Base-by-base conservation (phyloP, 1,140 invertebrate genomes). In the Lasioglossum baleicum region DNA sequence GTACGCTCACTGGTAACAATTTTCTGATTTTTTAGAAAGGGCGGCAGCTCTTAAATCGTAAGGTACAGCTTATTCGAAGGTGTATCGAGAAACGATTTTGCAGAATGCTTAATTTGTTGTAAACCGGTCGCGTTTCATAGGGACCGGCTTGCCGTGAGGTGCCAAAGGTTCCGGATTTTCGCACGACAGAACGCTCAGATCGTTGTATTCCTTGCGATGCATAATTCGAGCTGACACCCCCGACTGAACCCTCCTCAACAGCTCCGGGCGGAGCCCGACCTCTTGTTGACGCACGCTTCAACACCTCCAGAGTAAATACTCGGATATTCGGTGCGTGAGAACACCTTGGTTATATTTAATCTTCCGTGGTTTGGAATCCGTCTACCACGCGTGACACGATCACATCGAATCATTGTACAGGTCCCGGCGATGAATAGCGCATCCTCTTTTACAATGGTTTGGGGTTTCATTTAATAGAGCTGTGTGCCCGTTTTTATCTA, bases 161-260 rank as follows among this genome's bases (percentile, higher is more conserved):
- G 83, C 82, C 77, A 68, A 79, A 75, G 81, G 78, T 84, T 51
- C 72, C 61, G 77, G 80, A 87, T 82, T 85, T 77, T 81, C 85
- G 77, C 83, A 75, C 84, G 84, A 79, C 80, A 69, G 77, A 81
- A 67, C 69, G 72, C 67, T 76, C 75, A 75, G 80, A 75, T 86
- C 73, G 77, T 56, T 61, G 81, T 84, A 84, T 69, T 85, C 87
- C 85, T 84, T 80, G 84, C 68, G 81, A 82, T 83, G 83, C 85
- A 85, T 88, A 86, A 88, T 89, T 80, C 88, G 86, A 81, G 81
- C 82, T 80, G 86, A 89, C 88, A 89, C 88, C 86, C 85, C 80
- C 86, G 75, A 68, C 70, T 75, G 64, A 83, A 82, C 84, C 88
- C 88, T 88, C 84, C 86, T 88, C 84, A 82, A 89, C 79, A 85